Percentiles rank a stretch among this genome's conserved stretches.
Evolutionary conservation across 2,113 vertebrate genomes (phyloP).

Genomic region (cattle (Bos taurus)): ARS-UCD2.0 NC_037346.1:59822501-59823000

Average conservation of each 20-base stretch:
- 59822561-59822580: not conserved
- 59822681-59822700: not conserved
- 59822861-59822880: not conserved
- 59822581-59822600: not conserved
- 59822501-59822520: not conserved
- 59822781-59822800: not conserved
- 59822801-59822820: not conserved
- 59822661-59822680: not conserved
- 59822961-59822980: not conserved
- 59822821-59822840: not conserved
- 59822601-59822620: not conserved
- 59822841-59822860: not conserved
- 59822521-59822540: not conserved
- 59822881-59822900: not conserved
- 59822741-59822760: not conserved
- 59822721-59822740: not conserved
- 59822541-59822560: not conserved
- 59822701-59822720: not conserved
- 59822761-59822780: not conserved
- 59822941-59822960: not conserved
- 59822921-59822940: rapidly evolving
- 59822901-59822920: not conserved
- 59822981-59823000: not conserved
- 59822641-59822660: not conserved
- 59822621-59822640: not conserved